Evolutionary conservation across 1,140 invertebrate species (phyloP).

Genomic region (Drosophila teissieri): DNA sequence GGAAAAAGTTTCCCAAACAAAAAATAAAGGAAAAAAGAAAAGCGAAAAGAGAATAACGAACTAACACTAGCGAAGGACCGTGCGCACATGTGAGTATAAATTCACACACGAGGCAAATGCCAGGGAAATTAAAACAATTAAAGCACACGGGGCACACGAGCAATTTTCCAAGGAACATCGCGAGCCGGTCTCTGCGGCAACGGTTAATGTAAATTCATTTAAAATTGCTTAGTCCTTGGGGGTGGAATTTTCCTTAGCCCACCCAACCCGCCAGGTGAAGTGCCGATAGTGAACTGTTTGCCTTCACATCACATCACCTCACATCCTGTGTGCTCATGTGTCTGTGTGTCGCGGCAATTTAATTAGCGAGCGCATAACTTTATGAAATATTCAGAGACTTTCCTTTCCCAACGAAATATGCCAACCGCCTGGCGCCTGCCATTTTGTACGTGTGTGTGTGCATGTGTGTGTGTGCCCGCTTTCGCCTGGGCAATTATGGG

Average conservation of each 20-base stretch:
- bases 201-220: constrained; percentile 78
- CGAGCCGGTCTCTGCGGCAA: constrained; percentile 44
- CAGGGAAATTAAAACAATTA: constrained; percentile 66
- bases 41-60: not conserved
- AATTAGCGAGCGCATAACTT: constrained; percentile 80
- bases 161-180: constrained; percentile 26
- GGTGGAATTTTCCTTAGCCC: not conserved
- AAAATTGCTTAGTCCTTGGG: constrained; percentile 51
- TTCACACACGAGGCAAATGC: not conserved
- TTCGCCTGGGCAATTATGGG: constrained; percentile 25
- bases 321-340: not conserved
- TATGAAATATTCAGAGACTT: constrained; percentile 81
- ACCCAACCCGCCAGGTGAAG: constrained; percentile 9
- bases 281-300: constrained; percentile 58
- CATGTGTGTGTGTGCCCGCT: constrained; percentile 27
- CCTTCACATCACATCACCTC: constrained; percentile 21
- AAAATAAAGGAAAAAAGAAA: not conserved
- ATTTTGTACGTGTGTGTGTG: constrained; percentile 2
- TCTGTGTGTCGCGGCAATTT: constrained; percentile 77
- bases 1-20: constrained; percentile 24
- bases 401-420: constrained; percentile 71
- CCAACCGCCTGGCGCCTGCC: constrained; percentile 23
- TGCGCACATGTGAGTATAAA: constrained; percentile 36
- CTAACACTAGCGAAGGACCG: constrained; percentile 11
- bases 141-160: constrained; percentile 43